Conservation (phyloP, 92 coral and sea anemone species). For the Umimayanthus kanabou region DNA sequence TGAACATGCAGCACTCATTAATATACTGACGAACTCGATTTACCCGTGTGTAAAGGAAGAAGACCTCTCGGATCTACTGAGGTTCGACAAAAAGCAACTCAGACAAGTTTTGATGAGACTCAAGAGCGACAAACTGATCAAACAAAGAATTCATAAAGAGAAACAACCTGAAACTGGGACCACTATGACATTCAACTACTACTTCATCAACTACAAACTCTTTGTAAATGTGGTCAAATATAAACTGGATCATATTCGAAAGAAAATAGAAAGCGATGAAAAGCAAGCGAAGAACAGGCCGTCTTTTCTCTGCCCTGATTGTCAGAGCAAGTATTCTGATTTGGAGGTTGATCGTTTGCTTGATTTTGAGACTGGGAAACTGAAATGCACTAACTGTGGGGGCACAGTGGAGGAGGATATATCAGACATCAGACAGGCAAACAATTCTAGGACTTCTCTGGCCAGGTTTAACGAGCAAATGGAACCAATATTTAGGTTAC, state of each 20-base stretch:
- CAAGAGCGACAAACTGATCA: slow-evolving; percentile 93
- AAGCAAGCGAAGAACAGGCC: slow-evolving; percentile 96
- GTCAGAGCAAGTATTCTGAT: slow-evolving; percentile 84
- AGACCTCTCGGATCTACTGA: slow-evolving; percentile 77
- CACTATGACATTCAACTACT: slow-evolving; percentile 79
- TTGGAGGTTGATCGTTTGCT: slow-evolving; percentile 87
- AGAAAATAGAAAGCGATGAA: slow-evolving; percentile 97
- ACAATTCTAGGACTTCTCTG: slow-evolving; percentile 78
- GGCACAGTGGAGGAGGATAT: slow-evolving; percentile 92
- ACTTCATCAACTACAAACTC: slow-evolving; percentile 91
- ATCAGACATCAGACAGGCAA: slow-evolving; percentile 80
- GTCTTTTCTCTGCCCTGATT: slow-evolving; percentile 87
- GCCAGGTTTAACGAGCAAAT: slow-evolving; percentile 94
- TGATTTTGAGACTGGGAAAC: slow-evolving; percentile 70
- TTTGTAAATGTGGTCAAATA: slow-evolving; percentile 97
- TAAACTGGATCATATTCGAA: slow-evolving; percentile 90
- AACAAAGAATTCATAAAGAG: slow-evolving; percentile 86
- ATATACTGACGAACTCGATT: slow-evolving; percentile 80
- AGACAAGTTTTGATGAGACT: slow-evolving; percentile 76
- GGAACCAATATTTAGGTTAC: slow-evolving; percentile 78
- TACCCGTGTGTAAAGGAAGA: slow-evolving; percentile 95
- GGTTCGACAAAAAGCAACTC: slow-evolving; percentile 92
- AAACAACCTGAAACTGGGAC: slow-evolving; percentile 90
- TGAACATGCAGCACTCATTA: slow-evolving; percentile 82
- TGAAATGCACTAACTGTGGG: slow-evolving; percentile 80